A percentile compares a stretch with the other conserved stretches of the same genome.
These are phyloP conservation scores for Lasius platythorax DNA, from an alignment of 2,888 invertebrate species.

Conservation along the genomic window DNA sequence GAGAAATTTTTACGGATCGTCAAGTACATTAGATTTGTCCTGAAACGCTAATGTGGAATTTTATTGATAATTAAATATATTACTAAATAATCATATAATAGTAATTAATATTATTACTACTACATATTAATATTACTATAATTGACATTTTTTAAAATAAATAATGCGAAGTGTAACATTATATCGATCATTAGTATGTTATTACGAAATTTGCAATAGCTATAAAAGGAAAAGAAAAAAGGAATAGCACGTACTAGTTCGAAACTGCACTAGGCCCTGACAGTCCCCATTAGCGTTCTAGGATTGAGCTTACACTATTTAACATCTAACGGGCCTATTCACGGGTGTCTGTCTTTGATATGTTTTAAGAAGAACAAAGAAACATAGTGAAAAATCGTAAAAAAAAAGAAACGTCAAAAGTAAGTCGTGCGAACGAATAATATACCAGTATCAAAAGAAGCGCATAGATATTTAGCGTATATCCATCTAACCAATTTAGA, in stretches of 20 bases:
- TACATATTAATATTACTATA: conserved; percentile 30
- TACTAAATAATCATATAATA: conserved; percentile 23
- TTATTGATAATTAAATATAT: conserved; percentile 39
- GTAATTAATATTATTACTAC: conserved; percentile 17
- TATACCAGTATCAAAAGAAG: conserved; percentile 42
- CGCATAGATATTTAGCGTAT: conserved; percentile 51
- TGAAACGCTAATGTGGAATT: conserved; percentile 40
- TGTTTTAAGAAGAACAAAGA: conserved; percentile 23
- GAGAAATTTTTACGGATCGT: conserved; percentile 19
- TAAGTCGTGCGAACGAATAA: conserved; percentile 27
- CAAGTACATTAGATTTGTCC: conserved; percentile 18
- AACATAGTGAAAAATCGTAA: conserved; percentile 19
- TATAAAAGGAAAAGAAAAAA: not conserved
- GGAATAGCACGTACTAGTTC: conserved; percentile 6
- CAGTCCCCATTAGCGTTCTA: conserved; percentile 40
- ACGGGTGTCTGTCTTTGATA: conserved; percentile 41
- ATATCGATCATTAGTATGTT: conserved; percentile 16
- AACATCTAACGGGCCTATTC: conserved; percentile 63
- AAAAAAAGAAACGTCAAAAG: conserved; percentile 23
- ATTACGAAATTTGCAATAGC: conserved; percentile 38
- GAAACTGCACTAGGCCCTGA: not conserved
- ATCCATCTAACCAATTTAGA: conserved; percentile 50
- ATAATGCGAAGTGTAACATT: conserved; percentile 22
- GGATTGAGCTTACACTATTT: conserved; percentile 17
- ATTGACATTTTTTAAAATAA: conserved; percentile 34